Conservation (phyloP, 37 sponge, comb jelly and placozoan genomes). For the Dysidea cf. avara region DNA sequence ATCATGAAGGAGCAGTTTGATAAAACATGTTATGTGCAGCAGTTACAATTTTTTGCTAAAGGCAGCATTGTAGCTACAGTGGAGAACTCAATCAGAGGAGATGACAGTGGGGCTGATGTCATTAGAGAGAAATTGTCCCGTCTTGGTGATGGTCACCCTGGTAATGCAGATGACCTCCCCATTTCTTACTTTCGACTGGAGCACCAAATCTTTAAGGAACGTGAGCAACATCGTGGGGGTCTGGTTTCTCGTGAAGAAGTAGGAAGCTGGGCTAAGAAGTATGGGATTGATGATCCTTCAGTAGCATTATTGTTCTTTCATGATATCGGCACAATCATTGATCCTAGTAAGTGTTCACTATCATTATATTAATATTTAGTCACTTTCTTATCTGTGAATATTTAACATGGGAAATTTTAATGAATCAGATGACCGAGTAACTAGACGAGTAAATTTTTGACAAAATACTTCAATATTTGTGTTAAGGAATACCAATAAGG, state of each 20-base stretch:
- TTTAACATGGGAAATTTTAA: too few species aligned
- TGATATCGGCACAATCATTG: slow-evolving; percentile 36
- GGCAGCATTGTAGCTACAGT: slow-evolving; percentile 1
- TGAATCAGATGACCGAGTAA: too few species aligned
- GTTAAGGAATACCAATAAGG: too few species aligned
- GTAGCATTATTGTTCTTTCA: slow-evolving; percentile 38
- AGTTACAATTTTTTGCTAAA: too few species aligned
- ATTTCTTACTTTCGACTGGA: slow-evolving; percentile 40
- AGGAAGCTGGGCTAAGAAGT: neutral
- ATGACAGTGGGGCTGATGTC: slow-evolving; percentile 20
- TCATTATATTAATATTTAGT: too few species aligned
- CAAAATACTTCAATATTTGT: too few species aligned
- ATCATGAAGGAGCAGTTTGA: too few species aligned
- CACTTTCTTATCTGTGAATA: too few species aligned
- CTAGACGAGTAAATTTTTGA: too few species aligned
- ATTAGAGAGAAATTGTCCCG: slow-evolving; percentile 16
- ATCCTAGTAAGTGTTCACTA: slow-evolving; percentile 33
- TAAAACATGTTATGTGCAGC: too few species aligned
- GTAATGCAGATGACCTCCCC: slow-evolving; percentile 38
- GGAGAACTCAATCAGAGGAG: slow-evolving; percentile 53
- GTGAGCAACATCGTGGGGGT: too few species aligned
- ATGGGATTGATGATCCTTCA: slow-evolving; percentile 3
- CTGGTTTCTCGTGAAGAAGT: too few species aligned
- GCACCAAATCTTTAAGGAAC: neutral
- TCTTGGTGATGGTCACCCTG: slow-evolving; percentile 15